Evolutionary conservation across 2,888 invertebrate genomes (phyloP).

Genomic region (Epinotia brunnichana): DNA sequence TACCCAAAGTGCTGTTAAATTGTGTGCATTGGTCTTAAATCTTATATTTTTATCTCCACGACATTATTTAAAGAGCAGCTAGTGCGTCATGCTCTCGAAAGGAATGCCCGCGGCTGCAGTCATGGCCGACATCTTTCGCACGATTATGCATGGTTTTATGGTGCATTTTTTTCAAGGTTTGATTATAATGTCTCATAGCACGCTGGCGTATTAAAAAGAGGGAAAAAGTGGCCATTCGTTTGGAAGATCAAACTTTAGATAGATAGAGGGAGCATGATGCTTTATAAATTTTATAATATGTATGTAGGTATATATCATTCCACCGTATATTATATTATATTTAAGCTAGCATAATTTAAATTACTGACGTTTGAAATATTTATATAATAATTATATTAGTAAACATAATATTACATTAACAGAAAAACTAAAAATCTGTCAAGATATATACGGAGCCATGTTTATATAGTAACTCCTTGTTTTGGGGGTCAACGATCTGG

Average conservation of each 20-base stretch:
- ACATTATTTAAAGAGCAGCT: conserved; percentile 27
- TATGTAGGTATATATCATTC: no score
- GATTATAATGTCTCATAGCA: background rate
- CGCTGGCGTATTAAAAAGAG: background rate
- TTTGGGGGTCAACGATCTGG: conserved; percentile 7
- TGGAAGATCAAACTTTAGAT: no score
- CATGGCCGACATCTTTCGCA: conserved; percentile 18
- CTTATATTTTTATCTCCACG: conserved; percentile 28
- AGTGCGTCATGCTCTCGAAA: conserved; percentile 20
- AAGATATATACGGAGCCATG: background rate
- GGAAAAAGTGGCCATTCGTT: background rate
- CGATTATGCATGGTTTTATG: conserved; percentile 17
- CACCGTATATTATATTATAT: no score
- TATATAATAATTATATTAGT: no score
- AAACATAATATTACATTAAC: no score
- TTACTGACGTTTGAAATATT: no score
- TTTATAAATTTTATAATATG: no score
- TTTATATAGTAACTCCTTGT: background rate
- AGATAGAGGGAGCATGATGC: no score
- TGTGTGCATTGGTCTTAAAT: conserved; percentile 30
- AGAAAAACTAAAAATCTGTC: no score
- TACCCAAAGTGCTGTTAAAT: background rate
- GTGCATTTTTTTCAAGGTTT: conserved; percentile 4
- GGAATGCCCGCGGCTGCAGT: conserved; percentile 17
- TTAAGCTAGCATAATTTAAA: no score